These are phyloP conservation scores for Beroe ovata DNA, from an alignment of 37 sponge, comb jelly and placozoan genomes.

Conservation along the genomic window DNA sequence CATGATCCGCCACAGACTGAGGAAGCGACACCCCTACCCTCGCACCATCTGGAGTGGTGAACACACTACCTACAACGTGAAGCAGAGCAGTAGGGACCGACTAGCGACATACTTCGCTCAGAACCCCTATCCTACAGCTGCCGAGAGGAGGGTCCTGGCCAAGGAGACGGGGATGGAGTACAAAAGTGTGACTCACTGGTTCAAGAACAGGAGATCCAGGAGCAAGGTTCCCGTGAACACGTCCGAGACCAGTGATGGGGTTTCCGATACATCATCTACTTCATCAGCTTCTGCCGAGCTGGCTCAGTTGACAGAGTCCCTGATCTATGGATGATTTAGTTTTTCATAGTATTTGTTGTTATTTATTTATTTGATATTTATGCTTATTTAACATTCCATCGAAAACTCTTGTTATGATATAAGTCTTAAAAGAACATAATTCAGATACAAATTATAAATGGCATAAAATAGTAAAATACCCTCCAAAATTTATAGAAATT, in stretches of 20 bases:
- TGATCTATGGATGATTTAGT: not conserved
- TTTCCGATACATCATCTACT: not conserved
- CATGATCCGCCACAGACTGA: constrained; percentile 41
- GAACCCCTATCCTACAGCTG: constrained; percentile 57
- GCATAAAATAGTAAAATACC: too few relatives aligned
- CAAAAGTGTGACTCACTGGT: constrained; percentile 56
- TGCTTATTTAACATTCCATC: too few relatives aligned
- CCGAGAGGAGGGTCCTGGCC: constrained; percentile 41
- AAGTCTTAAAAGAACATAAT: too few relatives aligned
- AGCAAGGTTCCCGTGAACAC: not conserved
- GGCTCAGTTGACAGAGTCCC: not conserved
- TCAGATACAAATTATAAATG: too few relatives aligned
- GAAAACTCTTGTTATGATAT: too few relatives aligned
- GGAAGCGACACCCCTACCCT: constrained; percentile 54
- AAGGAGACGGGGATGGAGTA: constrained; percentile 31
- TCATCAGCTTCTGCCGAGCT: not conserved
- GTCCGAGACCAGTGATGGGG: not conserved
- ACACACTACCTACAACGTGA: constrained; percentile 43
- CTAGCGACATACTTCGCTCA: constrained; percentile 1
- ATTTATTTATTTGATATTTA: constrained; percentile 57
- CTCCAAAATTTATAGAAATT: too few relatives aligned
- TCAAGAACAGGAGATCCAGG: constrained; percentile 52
- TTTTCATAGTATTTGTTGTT: not conserved
- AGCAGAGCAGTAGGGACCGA: constrained; percentile 18
- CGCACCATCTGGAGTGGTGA: constrained; percentile 46